Conservation (phyloP, 2,888 invertebrate species). For the Drosophila anomalata region DNA sequence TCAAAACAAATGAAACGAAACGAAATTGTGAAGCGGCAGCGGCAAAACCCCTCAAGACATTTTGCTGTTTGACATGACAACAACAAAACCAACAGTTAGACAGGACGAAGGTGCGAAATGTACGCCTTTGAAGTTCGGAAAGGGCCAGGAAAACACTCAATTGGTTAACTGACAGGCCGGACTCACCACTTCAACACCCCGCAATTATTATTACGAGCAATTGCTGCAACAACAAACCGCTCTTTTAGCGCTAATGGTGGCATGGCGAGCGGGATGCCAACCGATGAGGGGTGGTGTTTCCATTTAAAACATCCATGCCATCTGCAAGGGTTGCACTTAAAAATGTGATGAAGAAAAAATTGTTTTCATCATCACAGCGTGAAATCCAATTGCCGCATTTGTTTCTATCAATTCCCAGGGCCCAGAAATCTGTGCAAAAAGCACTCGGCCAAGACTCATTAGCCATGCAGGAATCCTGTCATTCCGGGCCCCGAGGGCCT, state of each 20-base stretch:
- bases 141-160: conserved; percentile 29
- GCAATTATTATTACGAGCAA: conserved; percentile 28
- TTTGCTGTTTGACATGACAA: conserved; percentile 49
- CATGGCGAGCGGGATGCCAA: neutral
- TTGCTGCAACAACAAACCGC: conserved; percentile 35
- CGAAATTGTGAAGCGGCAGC: conserved; percentile 49
- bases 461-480: conserved; percentile 33
- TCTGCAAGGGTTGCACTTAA: conserved; percentile 46
- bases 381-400: conserved; percentile 49
- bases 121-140: conserved; percentile 42
- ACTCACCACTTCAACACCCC: conserved; percentile 12
- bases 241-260: conserved; percentile 14
- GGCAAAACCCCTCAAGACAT: conserved; percentile 55
- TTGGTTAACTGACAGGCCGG: conserved; percentile 24
- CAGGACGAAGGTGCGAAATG: conserved; percentile 36
- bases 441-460: conserved; percentile 33
- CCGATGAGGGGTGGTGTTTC: neutral
- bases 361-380: conserved; percentile 36
- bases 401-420: conserved; percentile 25
- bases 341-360: conserved; percentile 19
- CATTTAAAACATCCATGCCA: conserved; percentile 3
- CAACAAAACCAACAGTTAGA: conserved; percentile 1
- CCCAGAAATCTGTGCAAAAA: conserved; percentile 42
- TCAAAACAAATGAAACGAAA: conserved; percentile 59
- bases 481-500: conserved; percentile 22